Evolutionary conservation across 1,140 invertebrate species (phyloP).

Genomic region (Pararge aegeria): DNA sequence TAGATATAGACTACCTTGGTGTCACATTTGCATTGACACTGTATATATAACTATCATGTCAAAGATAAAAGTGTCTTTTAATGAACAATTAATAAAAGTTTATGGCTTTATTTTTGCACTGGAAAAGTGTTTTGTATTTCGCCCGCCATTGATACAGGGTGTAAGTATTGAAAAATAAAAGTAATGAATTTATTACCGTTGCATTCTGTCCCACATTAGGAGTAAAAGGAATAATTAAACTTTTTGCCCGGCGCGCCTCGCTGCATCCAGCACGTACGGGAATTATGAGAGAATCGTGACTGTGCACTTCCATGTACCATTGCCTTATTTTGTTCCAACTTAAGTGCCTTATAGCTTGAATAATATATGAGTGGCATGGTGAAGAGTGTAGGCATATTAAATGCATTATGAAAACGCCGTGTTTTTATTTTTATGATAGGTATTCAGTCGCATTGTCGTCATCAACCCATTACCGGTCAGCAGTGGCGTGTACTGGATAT

Average conservation of each 20-base stretch:
- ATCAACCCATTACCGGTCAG: no score
- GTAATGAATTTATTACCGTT: background rate
- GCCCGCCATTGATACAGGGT: background rate
- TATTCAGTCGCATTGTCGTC: no score
- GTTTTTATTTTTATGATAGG: no score
- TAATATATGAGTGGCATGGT: background rate
- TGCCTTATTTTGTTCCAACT: constrained; percentile 9
- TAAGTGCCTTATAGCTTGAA: constrained; percentile 1
- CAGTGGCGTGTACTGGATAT: no score
- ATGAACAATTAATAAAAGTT: background rate
- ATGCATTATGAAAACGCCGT: no score
- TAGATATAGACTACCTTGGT: no score
- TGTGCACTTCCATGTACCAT: constrained; percentile 21
- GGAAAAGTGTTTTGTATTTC: background rate
- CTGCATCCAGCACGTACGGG: constrained; percentile 48
- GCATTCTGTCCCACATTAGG: constrained; percentile 2
- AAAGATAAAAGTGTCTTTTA: no score
- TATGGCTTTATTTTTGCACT: background rate
- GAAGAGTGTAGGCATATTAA: background rate
- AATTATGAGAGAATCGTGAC: constrained; percentile 63
- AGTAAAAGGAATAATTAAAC: constrained; percentile 47
- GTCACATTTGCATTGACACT: no score
- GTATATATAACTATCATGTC: no score
- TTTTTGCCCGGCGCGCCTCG: constrained; percentile 43
- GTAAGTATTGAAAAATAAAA: constrained; percentile 1